Base-by-base conservation (phyloP, 2,113 vertebrate genomes). In the Carlito syrichta region DNA sequence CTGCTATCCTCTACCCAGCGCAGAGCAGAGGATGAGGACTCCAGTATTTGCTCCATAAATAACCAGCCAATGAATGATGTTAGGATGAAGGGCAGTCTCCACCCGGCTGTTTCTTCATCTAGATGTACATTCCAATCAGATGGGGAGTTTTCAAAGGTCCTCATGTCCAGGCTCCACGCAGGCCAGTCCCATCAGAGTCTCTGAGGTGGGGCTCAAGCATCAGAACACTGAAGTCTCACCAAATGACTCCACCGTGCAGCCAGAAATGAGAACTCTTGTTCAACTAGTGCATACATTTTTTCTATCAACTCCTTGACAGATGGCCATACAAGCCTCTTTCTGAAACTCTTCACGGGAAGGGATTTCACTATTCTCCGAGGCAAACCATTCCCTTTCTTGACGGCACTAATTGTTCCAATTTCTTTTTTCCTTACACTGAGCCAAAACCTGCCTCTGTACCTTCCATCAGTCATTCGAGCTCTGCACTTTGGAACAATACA, bases 401-500 rank as follows among this genome's bases (percentile, higher is more conserved):
- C 43, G 78, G 6, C 23, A 95, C 56, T 95, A 96, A 96, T 96
- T 97, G 82, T 94, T 95, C 38, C 54, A 54, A 22, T 38, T 35
- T 87, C n/a, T 83, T 77, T 79, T 52, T 35, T 58, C 50, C 35
- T 94, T 50, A 60, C 27, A 43, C 43, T 95, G 89, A 84, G 40
- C 25, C 32, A 78, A 84, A 71, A 83, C 50, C 40, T 81, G n/a
- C 38, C 76, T 94, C 32, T 92, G 54, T 58, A 35, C 23, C 6
- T 84, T 86, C 38, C 43, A 71, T 85, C 77, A 86, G 48, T 92
- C 60, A 56, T 86, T 23, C 60, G 43, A 2, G 1, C 68, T 86
- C 19, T 89, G 27, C n/a, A 56, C 48, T 94, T 85, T 50, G 38
- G 52, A 94, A 91, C 62, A 95, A 71, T 84, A 50, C n/a, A 89